Evolutionary conservation across 1,140 invertebrate genomes (phyloP), one percentile per base, ranked within the genome.

Genomic region (Nylanderia fulva): DNA sequence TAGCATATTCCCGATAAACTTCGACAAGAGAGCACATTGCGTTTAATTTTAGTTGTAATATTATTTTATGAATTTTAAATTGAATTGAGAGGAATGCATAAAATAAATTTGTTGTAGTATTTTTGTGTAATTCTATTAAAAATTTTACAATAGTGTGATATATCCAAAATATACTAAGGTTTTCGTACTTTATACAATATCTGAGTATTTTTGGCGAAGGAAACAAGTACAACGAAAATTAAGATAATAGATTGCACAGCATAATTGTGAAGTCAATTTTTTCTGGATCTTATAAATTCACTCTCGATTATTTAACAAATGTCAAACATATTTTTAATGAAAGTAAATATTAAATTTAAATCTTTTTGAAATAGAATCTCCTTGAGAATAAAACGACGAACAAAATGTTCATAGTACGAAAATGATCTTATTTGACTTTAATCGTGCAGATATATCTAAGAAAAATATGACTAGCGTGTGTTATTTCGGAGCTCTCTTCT

Each of bases 11-110:
- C n/a, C 24, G 21, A 48, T 39, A 27, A 75, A 42, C n/a, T 75
- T 75, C n/a, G 29, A 7, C 7, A 13, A 56, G 21, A 39, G 15
- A 21, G 5, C 52, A 48, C 15, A 48, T n/a, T 48, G 4, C 13
- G 4, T 48, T 5, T 48, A 48, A 18, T 48, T 3, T 11, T 45
- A 21, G 29, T 0, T 18, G 48, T 39, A 72, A 56, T 56, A 56
- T 36, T 36, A 56, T 56, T 72, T 56, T 56, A 36, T 18, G 69
- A 56, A 72, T 54, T 72, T 56, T 33, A 72, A 72, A 58, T 68
- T 7, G 6, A 45, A 66, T 54, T 6, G 7, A 54, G 52, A 33
- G 33, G 29, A 29, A 71, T 36, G n/a, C 48, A 24, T 36, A 27
- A 54, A 24, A 48, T 48, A 48, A 48, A 48, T 48, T 48, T 42